Conservation (phyloP, 2,113 vertebrate species). For the Megaceryle maxima region DNA sequence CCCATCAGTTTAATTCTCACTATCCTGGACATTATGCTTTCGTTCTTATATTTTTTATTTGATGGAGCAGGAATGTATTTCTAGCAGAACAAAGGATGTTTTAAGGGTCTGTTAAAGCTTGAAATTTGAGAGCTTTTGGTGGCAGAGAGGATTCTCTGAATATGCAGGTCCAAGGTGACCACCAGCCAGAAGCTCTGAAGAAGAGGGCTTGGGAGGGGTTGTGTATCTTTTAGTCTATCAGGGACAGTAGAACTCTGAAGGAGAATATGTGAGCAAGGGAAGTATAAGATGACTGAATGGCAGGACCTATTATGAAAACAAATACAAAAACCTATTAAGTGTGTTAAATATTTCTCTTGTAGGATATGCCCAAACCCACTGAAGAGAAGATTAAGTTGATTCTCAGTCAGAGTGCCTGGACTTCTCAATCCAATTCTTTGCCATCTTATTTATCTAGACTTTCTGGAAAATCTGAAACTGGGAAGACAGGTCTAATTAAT, state of each 20-base stretch:
- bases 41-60: background rate
- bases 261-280: background rate
- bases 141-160: background rate
- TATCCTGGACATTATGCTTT: background rate
- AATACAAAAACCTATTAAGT: background rate
- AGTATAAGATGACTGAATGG: background rate
- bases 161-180: background rate
- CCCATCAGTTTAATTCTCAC: background rate
- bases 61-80: background rate
- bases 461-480: slow-evolving; percentile 95
- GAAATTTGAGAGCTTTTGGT: background rate
- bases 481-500: slow-evolving; percentile 96
- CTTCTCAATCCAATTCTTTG: slow-evolving; percentile 93
- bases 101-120: background rate
- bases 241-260: background rate
- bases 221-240: background rate
- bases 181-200: background rate
- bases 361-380: slow-evolving; percentile 91
- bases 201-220: background rate
- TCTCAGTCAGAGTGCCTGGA: slow-evolving; percentile 98
- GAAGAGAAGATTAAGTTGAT: slow-evolving; percentile 95
- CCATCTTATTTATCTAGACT: slow-evolving; percentile 88
- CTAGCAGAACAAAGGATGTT: background rate
- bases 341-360: slow-evolving; percentile 1
- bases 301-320: background rate